Base-by-base conservation (phyloP, 2,888 invertebrate genomes). In the Hipparchia sbordonii region DNA sequence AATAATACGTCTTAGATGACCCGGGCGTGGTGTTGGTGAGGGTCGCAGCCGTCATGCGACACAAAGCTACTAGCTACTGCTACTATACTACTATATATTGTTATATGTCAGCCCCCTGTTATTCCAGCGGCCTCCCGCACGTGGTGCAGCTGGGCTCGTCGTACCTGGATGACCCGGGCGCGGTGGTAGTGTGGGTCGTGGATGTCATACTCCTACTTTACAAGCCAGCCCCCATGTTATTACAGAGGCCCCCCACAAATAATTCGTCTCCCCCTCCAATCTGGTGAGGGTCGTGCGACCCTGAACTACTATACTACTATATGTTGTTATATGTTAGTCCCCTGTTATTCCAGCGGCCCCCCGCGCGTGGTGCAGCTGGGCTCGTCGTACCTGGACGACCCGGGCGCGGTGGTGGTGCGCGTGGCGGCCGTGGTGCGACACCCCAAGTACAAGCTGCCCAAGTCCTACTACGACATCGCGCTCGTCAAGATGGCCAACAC, bases 91-190 rank as follows among this genome's bases (percentile, higher is more conserved):
- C n/a, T n/a, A 23, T 23, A 23, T 23, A 23, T 23, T 23, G 23
- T 23, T 23, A n/a, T 23, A 23, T 0, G 23, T 23, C 1, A 23
- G 23, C 23, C 48, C 13, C 54, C 1, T 67, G 45, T 73, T 9
- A 71, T 82, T 81, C 23, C 84, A 93, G 92, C 0, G 93, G 93
- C 0, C 84, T 91, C 0, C 92, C 93, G 0, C 80, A 87, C 12
- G 90, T 85, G 0, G 91, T 91, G 0, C 93, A 93, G 63, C 84
- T 93, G 0, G 93, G 93, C 0, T 91, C 93, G 0, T 85, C 92
- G 0, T 84, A 81, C 71, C 77, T 91, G 57, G 87, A 90, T 74
- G 92, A 91, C 75, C 85, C 85, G 0, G 83, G 84, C 0, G 91
- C 92, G 0, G 63, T 85, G 2, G 84, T 91, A 0, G 79, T 89